A percentile compares a stretch with the other conserved stretches of the same genome.
These are phyloP conservation scores for Torymus auratus DNA, from an alignment of 2,888 invertebrate genomes.

Conservation along the genomic window DNA sequence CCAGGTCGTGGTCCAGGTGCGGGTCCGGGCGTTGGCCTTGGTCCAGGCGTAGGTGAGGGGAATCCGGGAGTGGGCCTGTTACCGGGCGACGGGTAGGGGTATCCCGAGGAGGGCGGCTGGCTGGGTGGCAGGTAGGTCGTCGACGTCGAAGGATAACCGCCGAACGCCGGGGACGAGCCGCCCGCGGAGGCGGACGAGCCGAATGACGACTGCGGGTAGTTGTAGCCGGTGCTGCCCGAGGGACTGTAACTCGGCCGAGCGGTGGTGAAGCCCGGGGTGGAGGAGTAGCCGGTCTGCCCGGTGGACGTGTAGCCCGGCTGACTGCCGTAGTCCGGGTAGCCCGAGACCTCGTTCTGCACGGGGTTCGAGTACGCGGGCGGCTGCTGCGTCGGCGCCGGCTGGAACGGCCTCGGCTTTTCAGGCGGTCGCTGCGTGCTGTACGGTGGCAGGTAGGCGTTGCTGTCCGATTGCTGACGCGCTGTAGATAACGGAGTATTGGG, in stretches of 20 bases:
- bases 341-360: constrained; percentile 64
- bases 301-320: constrained; percentile 50
- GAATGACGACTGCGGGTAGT: constrained; percentile 39
- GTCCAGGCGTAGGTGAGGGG: constrained; percentile 16
- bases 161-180: constrained; percentile 59
- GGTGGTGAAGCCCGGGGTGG: too few relatives aligned
- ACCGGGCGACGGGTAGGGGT: constrained; percentile 59
- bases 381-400: constrained; percentile 76
- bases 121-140: constrained; percentile 61
- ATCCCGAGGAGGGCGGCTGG: constrained; percentile 51
- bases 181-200: constrained; percentile 38
- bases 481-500: constrained; percentile 55
- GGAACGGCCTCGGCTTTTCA: constrained; percentile 85
- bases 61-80: constrained; percentile 61
- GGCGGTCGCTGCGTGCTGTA: constrained; percentile 78
- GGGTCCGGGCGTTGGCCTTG: constrained; percentile 55
- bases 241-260: constrained; percentile 65
- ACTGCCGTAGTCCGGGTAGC: constrained; percentile 61
- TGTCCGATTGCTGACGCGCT: constrained; percentile 81
- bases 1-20: constrained; percentile 55
- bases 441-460: constrained; percentile 79
- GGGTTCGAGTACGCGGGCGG: constrained; percentile 72
- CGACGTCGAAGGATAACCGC: constrained; percentile 64
- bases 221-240: constrained; percentile 60
- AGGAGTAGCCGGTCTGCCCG: constrained; percentile 59